phyloP scores from a whole-genome alignment of 2,888 invertebrate species.

The Trichacis sp. region DNA sequence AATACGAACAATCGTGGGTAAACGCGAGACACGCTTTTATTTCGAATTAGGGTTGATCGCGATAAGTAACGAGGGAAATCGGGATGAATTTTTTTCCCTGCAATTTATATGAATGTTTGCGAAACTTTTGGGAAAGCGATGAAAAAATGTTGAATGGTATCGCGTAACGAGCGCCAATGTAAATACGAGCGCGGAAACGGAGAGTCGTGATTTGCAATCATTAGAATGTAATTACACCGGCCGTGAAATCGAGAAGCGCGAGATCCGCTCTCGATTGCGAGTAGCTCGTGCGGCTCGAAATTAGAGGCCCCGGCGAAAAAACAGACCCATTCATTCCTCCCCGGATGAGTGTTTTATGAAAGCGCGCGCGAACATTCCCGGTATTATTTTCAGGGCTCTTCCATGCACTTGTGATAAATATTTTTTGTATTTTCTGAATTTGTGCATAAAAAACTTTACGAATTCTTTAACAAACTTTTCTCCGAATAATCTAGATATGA shows the following conservation, averaged over 20 bases:
- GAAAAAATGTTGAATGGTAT: background rate
- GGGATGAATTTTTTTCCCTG: background rate
- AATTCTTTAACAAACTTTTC: too few relatives aligned
- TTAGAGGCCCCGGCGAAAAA: conserved; percentile 17
- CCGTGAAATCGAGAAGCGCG: conserved; percentile 8
- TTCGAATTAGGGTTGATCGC: background rate
- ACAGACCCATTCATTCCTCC: conserved; percentile 20
- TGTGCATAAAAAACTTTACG: too few relatives aligned
- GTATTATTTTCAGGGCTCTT: too few relatives aligned
- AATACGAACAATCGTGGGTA: background rate
- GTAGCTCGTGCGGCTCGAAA: conserved; percentile 19
- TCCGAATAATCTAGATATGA: too few relatives aligned
- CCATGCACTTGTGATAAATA: too few relatives aligned
- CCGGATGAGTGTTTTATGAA: background rate
- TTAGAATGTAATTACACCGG: conserved; percentile 17
- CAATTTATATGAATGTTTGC: background rate
- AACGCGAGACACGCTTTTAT: conserved; percentile 9
- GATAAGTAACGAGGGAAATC: background rate
- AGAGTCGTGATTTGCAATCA: conserved; percentile 5
- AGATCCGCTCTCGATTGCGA: conserved; percentile 2
- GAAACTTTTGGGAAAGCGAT: too few relatives aligned
- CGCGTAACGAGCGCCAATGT: background rate
- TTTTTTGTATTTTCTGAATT: too few relatives aligned
- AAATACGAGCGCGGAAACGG: background rate
- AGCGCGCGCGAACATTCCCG: background rate